Percentiles rank a stretch among this genome's conserved stretches.
Conservation (phyloP, 1,140 invertebrate genomes). For the Harpegnathos saltator region DNA sequence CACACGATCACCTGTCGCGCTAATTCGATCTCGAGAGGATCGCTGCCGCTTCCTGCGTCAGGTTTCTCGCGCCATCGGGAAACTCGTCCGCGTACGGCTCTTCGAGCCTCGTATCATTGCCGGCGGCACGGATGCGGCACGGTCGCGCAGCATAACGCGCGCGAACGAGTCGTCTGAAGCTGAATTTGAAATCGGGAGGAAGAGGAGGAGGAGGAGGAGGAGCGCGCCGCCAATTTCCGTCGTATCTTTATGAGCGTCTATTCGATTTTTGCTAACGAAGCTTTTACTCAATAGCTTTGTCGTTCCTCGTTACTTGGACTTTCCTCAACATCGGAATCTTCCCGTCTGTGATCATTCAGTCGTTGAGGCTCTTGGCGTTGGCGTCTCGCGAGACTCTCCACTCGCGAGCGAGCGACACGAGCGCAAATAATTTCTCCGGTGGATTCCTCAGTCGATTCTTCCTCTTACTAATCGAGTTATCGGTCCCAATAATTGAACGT, state of each 20-base stretch:
- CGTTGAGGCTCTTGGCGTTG: not conserved
- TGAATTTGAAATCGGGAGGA: too few relatives aligned
- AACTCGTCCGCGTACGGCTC: not conserved
- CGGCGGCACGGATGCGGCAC: not conserved
- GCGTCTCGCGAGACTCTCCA: not conserved
- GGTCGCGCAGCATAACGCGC: not conserved
- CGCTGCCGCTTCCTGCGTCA: not conserved
- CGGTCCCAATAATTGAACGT: conserved; percentile 10
- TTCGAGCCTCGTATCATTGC: not conserved
- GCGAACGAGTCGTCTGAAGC: not conserved
- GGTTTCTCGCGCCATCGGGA: not conserved
- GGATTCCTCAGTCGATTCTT: not conserved
- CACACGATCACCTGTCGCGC: conserved; percentile 24
- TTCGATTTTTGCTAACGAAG: too few relatives aligned
- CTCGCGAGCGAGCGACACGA: not conserved
- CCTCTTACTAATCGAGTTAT: conserved; percentile 12
- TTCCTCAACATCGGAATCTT: too few relatives aligned
- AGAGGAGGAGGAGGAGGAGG: not conserved
- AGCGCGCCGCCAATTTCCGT: not conserved
- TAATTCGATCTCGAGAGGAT: conserved; percentile 47
- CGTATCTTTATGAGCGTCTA: too few relatives aligned
- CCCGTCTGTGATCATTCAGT: not conserved
- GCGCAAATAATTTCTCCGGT: not conserved
- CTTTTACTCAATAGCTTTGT: too few relatives aligned
- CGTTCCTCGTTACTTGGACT: not conserved